Base-by-base conservation (phyloP, 2,797 vertebrate genomes). In the Synanceia verrucosa region DNA sequence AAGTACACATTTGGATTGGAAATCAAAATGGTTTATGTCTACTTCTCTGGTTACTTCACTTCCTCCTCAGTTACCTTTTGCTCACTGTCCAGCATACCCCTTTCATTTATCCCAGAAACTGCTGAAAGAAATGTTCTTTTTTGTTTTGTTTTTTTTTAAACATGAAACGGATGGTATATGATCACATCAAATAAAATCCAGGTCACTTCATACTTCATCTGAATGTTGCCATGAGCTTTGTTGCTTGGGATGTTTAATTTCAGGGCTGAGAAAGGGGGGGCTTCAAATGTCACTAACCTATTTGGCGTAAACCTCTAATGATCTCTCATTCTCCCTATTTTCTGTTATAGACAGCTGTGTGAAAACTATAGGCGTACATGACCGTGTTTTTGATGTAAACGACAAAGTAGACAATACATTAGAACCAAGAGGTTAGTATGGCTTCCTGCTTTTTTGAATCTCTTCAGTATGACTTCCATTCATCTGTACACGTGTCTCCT, bases 381-480 rank as follows among this genome's bases (percentile, higher is more conserved):
- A 99, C 94, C 97, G 96, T 91, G 97, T 98, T 96, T 98, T 99
- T 96, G 98, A 98, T 93, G 97, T 98, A 97, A 98, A 97, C 96
- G 97, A 99, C 96, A 99, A 97, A 98, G 97, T 99, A 98, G 98
- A 99, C 96, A 99, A 98, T 99, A 97, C 97, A 94, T 98, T 99
- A 99, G 98, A 99, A 97, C 97, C 97, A 96, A 95, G 97, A 99
- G 98, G 98, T 99, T 97, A 98, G 98, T 99, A 99, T 99, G 95
- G 95, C 95, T 96, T 96, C 94, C 91, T 96, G 92, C 91, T 93
- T 88, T 87, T 92, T 86, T 85, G 74, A 82, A 87, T 87, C 93
- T 94, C 94, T 94, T 95, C 93, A 91, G 94, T 84, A 86, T 95
- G 89, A 84, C 70, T 55, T 95, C 84, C 94, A 65, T 94, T 85